Evolutionary conservation across 2,113 vertebrate species (phyloP), one percentile per base, ranked within the genome.

Genomic region (Ptilonorhynchus violaceus): DNA sequence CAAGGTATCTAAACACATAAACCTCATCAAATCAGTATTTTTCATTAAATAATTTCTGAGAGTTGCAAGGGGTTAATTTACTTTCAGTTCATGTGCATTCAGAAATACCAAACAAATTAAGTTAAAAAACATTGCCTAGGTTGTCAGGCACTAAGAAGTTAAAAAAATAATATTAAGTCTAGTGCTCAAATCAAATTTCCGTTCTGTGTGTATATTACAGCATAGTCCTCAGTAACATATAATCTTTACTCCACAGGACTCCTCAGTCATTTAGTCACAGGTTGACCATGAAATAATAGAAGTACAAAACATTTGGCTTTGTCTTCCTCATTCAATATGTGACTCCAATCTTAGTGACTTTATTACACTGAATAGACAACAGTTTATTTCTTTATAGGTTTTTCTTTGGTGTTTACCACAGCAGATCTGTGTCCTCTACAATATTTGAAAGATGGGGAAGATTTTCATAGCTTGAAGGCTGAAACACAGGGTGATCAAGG

Each of bases 391-490:
- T 89, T 92, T 42, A 50, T 28, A 73, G 11, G 14, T 39, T 96
- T 80, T 80, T 59, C 25, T 28, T 80, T 90, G 63, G 21, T 83
- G 59, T 88, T 92, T 80, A 81, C 50, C 79, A 74, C 55, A 75
- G 39, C 55, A 92, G 16, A 59, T 74, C 68, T 83, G 55, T 47
- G 35, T 63, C 50, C 78, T 92, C 52, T 83, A 56, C 49, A 84
- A 17, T 21, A 75, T 78, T 78, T 91, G 84, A 91, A 96, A 92
- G 68, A 93, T 6, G 23, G 30, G 55, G 67, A 83, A 88, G 68
- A 74, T 88, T 92, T 95, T 90, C 49, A 33, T 70, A 60, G 88
- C 83, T 72, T n/a, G 60, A 60, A 96, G 92, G 73, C 80, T 87
- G 50, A 92, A 95, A 86, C 22, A 52, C 24, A 92, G 78, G 47